Conservation (phyloP, 2,888 invertebrate species). For the Ennomos fuscantarius region DNA sequence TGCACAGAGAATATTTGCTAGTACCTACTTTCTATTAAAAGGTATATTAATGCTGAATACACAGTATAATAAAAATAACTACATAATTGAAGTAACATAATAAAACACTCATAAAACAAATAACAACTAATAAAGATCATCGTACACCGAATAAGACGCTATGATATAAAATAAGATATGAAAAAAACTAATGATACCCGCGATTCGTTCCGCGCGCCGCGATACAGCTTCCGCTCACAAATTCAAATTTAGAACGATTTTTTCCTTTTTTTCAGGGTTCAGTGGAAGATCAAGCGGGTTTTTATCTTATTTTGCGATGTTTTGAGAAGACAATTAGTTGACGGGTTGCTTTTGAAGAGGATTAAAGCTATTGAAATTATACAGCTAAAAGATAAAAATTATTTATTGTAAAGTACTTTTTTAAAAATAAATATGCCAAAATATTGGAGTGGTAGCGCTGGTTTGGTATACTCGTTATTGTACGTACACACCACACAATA, state of each 20-base stretch:
- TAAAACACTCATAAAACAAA: slow-evolving; percentile 35
- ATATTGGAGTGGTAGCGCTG: too few relatives aligned
- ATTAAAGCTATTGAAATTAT: too few relatives aligned
- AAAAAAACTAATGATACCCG: slow-evolving; percentile 70
- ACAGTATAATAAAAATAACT: slow-evolving; percentile 9
- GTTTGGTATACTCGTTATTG: too few relatives aligned
- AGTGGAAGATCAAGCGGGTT: slow-evolving; percentile 26
- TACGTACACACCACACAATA: too few relatives aligned
- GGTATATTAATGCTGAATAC: too few relatives aligned
- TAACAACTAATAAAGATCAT: slow-evolving; percentile 42
- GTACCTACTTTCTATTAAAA: too few relatives aligned
- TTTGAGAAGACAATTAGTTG: slow-evolving; percentile 15
- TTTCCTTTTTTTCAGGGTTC: slow-evolving; percentile 38
- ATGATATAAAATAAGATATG: slow-evolving; percentile 50
- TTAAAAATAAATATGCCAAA: too few relatives aligned
- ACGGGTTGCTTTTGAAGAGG: background rate
- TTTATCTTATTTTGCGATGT: slow-evolving; percentile 16
- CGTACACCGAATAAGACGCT: slow-evolving; percentile 24
- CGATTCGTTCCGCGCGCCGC: slow-evolving; percentile 75
- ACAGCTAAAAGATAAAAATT: too few relatives aligned
- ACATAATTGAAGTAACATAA: slow-evolving; percentile 31
- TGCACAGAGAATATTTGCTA: too few relatives aligned
- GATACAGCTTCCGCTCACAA: slow-evolving; percentile 75
- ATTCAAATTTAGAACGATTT: slow-evolving; percentile 66
- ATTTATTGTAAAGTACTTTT: too few relatives aligned